phyloP scores from a whole-genome alignment of 2,113 vertebrate genomes.

The Pelecanoides urinatrix region DNA sequence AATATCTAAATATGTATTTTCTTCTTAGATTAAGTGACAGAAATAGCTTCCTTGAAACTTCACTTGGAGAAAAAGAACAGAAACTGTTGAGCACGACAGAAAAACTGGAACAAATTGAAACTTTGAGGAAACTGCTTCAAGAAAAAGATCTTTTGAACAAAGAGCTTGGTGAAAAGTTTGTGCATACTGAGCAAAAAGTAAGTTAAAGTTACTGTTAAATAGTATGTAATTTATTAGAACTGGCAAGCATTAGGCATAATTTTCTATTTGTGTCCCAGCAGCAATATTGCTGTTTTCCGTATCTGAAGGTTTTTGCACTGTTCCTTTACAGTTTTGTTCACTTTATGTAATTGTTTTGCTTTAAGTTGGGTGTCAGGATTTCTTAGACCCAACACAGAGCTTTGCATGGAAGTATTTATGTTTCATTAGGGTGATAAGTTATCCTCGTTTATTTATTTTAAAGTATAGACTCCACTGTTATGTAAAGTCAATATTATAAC shows the following conservation, averaged over 20 bases:
- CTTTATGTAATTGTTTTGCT: background rate
- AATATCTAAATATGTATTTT: background rate
- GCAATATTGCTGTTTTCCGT: background rate
- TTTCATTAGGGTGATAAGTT: background rate
- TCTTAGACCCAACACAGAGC: background rate
- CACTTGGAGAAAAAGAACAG: constrained; percentile 86
- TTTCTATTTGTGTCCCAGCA: background rate
- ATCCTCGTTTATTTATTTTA: background rate
- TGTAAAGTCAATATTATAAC: background rate
- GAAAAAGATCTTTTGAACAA: constrained; percentile 75
- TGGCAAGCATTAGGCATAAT: background rate
- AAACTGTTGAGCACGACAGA: constrained; percentile 71
- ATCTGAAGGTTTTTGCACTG: background rate
- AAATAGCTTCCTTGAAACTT: constrained; percentile 83
- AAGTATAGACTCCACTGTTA: background rate
- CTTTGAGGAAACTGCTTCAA: constrained; percentile 72
- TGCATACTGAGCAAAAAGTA: constrained; percentile 79
- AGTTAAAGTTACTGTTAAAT: background rate
- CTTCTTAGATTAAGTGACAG: constrained; percentile 78
- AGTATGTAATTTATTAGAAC: background rate
- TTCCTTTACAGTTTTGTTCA: background rate
- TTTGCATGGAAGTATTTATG: background rate
- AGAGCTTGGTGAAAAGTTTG: constrained; percentile 78
- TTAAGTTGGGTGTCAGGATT: background rate
- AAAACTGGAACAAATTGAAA: constrained; percentile 78